Percentiles rank a stretch among this genome's conserved stretches.
phyloP scores from a whole-genome alignment of 2,797 vertebrate genomes.

The Acrossocheilus wenchowensis region DNA sequence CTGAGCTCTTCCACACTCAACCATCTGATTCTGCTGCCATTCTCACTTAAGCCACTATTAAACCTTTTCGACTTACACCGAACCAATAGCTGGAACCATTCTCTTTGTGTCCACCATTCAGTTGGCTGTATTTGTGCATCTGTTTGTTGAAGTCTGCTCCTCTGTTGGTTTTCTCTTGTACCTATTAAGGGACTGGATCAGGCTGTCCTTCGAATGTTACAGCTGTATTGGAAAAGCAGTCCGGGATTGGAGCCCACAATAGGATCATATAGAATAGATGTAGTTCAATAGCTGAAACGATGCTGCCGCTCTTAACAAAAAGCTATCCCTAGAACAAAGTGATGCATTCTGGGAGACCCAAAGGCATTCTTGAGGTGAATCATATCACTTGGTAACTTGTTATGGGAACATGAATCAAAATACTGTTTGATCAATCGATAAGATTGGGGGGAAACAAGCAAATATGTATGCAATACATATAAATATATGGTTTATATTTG shows the following conservation, averaged over 20 bases:
- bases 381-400: constrained; percentile 57
- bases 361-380: constrained; percentile 59
- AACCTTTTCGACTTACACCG: constrained; percentile 58
- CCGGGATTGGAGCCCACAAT: constrained; percentile 64
- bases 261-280: constrained; percentile 64
- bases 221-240: constrained; percentile 67
- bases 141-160: constrained; percentile 63
- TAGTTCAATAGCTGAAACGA: constrained; percentile 68
- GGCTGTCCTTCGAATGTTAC: constrained; percentile 66
- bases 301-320: constrained; percentile 63
- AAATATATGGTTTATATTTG: constrained; percentile 70
- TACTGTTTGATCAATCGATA: constrained; percentile 62
- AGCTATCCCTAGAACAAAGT: constrained; percentile 56
- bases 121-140: constrained; percentile 63
- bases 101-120: constrained; percentile 64
- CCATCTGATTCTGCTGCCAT: constrained; percentile 55
- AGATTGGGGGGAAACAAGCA: constrained; percentile 61
- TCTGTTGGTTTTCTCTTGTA: constrained; percentile 59
- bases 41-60: constrained; percentile 40
- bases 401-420: constrained; percentile 60
- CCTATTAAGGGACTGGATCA: constrained; percentile 48
- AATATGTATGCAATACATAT: constrained; percentile 75
- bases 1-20: constrained; percentile 74
- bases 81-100: constrained; percentile 64
- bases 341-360: constrained; percentile 65